Conservation (phyloP, 2,888 invertebrate species). For the Nemurella pictetii region DNA sequence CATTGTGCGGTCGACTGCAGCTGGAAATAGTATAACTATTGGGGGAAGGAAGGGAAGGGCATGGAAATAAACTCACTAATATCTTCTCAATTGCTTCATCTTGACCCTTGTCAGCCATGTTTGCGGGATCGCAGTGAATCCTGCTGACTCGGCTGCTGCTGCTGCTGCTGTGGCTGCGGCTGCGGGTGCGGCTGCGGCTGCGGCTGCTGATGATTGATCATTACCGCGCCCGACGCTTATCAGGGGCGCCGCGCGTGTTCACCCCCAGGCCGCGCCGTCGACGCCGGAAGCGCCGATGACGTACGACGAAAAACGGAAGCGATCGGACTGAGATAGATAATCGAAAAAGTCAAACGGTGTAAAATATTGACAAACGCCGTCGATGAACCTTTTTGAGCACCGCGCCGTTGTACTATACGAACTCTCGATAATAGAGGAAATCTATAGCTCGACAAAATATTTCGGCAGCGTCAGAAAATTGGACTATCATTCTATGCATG, state of each 20-base stretch:
- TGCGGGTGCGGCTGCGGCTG: neutral
- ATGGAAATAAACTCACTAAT: neutral
- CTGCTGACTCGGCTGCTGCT: neutral
- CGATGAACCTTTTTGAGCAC: neutral
- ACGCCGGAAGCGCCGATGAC: neutral
- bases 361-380: neutral
- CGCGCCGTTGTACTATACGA: too few relatives aligned
- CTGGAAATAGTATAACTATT: too few relatives aligned
- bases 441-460: too few relatives aligned
- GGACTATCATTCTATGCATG: too few relatives aligned
- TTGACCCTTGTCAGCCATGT: neutral
- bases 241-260: neutral
- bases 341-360: neutral
- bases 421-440: too few relatives aligned
- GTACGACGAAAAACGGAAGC: constrained; percentile 1
- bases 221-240: neutral
- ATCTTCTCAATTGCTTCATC: neutral
- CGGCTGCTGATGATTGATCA: neutral
- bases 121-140: neutral
- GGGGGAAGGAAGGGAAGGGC: neutral
- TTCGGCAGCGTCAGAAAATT: too few relatives aligned
- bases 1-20: neutral
- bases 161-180: neutral
- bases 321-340: neutral
- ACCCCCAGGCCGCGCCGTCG: neutral